Base-by-base conservation (phyloP, 2,888 invertebrate genomes). In the Ichneumoninae sp. region DNA sequence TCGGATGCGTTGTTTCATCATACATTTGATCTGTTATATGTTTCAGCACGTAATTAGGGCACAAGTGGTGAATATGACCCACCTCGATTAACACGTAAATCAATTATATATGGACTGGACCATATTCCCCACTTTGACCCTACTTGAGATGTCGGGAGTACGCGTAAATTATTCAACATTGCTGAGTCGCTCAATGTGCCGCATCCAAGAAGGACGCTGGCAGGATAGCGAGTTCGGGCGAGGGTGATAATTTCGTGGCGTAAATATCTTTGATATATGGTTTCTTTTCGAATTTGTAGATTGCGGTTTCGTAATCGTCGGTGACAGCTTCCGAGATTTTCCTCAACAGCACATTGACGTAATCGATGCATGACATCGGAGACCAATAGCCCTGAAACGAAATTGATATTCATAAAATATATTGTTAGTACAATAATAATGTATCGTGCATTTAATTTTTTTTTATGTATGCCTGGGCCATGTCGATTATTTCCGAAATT, bases 281-380 rank as follows among this genome's bases (percentile, higher is more conserved):
- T 66, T 78, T 78, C 68, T 84, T 89, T n/a, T 89, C 82, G 81
- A 93, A 92, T 85, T 91, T 89, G 57, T 92, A 92, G 26, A 91
- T 81, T 19, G 87, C 88, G 75, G 89, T 19, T 10, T 89, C 44
- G 65, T 86, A 86, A 63, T 93, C 90, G 40, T 89, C 79, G 8
- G 44, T 71, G 83, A 94, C 92, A 16, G 94, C 89, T 63, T 88
- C 80, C 88, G 94, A 94, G 0, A 96, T 94, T 89, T 94, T 95
- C n/a, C 93, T 93, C 0, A 97, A 92, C 89, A 97, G 96, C 47
- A 94, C 93, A 63, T 96, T 95, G 85, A 96, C 93, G 90, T 97
- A 97, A 90, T 96, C 96, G 87, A 96, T 95, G 90, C 96, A 96
- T 0, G 95, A 94, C 85, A 94, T 94, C 22, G 96, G 95, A 93